phyloP scores from a whole-genome alignment of 2,888 invertebrate genomes.

The Heliconius erato region DNA sequence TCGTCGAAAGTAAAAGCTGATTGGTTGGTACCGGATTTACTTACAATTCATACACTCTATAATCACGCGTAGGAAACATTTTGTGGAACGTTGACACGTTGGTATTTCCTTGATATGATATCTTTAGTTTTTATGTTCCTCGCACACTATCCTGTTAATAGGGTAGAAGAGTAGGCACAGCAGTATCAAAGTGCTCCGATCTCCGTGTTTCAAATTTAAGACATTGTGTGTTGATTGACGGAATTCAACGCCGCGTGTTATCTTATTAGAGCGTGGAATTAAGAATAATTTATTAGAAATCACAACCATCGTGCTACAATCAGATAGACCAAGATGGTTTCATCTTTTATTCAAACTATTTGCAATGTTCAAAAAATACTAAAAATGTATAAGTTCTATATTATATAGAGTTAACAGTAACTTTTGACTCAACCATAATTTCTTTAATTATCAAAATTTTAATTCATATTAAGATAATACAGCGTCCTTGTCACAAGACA shows the following conservation, averaged over 20 bases:
- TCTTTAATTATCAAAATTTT: slow-evolving; percentile 1
- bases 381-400: not conserved
- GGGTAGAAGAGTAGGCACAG: not conserved
- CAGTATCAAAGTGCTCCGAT: too few relatives aligned
- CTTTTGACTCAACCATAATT: not conserved
- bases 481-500: slow-evolving; percentile 43
- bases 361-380: not conserved
- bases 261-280: not conserved
- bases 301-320: not conserved
- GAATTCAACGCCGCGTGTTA: not conserved
- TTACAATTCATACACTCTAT: slow-evolving; percentile 55
- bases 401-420: too few relatives aligned
- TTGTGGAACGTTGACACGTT: slow-evolving; percentile 46
- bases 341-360: too few relatives aligned
- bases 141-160: too few relatives aligned
- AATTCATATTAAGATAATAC: slow-evolving; percentile 19
- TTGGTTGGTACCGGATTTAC: slow-evolving; percentile 70
- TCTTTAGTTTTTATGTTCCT: not conserved
- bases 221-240: too few relatives aligned
- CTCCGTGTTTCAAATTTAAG: too few relatives aligned
- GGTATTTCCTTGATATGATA: slow-evolving; percentile 41
- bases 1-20: slow-evolving; percentile 82
- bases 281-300: not conserved
- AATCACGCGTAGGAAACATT: slow-evolving; percentile 54
- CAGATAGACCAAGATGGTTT: too few relatives aligned